Percentiles rank a stretch among this genome's conserved stretches.
Evolutionary conservation across 2,113 vertebrate species (phyloP).

Genomic region (Alouatta palliata): DNA sequence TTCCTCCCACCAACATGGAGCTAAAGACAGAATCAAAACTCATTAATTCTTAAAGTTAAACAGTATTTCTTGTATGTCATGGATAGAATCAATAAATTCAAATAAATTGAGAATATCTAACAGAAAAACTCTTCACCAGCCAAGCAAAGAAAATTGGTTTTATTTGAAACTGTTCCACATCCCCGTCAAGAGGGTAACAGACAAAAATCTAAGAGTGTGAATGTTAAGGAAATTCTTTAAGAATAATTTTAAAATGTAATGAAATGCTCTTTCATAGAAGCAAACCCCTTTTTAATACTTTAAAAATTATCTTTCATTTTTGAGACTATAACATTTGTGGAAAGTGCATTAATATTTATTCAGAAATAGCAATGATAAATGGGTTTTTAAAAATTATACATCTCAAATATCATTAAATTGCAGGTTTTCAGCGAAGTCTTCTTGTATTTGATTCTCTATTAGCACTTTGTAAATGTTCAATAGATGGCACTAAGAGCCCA

Average conservation of each 20-base stretch:
- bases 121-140: background rate
- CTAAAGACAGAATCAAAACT: too few relatives aligned
- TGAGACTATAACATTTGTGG: background rate
- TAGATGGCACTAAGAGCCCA: constrained; percentile 68
- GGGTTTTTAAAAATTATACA: background rate
- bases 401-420: background rate
- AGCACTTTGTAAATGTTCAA: background rate
- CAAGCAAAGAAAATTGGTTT: background rate
- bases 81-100: too few relatives aligned
- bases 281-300: constrained; percentile 7
- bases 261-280: background rate
- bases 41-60: too few relatives aligned
- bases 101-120: too few relatives aligned
- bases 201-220: background rate
- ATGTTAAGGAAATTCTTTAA: background rate
- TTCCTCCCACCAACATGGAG: too few relatives aligned
- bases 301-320: constrained; percentile 31
- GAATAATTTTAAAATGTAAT: background rate
- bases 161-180: background rate
- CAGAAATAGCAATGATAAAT: background rate
- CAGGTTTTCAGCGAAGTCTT: background rate
- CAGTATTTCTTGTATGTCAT: too few relatives aligned
- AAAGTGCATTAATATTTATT: constrained; percentile 19
- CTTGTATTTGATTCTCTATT: background rate
- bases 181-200: background rate